Evolutionary conservation across 2,113 vertebrate genomes (phyloP).

Genomic region (Cichladusa arquata): DNA sequence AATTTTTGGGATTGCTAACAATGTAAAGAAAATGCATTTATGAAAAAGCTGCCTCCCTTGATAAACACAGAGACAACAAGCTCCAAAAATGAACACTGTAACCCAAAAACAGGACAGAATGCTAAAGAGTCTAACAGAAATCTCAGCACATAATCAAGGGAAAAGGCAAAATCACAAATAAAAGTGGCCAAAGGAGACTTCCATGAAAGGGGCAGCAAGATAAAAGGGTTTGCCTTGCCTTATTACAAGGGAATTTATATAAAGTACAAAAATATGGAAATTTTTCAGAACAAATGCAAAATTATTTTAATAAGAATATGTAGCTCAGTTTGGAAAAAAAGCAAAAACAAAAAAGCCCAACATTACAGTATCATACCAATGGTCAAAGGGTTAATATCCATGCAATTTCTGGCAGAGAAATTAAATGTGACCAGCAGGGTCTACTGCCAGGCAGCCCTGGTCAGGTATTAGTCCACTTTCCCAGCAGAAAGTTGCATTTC

Average conservation of each 20-base stretch:
- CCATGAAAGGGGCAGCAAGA: not conserved
- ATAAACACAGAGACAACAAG: not conserved
- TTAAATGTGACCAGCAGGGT: not conserved
- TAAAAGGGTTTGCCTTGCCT: not conserved
- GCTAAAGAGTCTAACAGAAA: not conserved
- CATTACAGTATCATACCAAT: not conserved
- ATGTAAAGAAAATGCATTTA: not conserved
- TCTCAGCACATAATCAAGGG: not conserved
- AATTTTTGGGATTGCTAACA: not conserved
- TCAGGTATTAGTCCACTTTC: not conserved
- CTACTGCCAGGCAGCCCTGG: not conserved
- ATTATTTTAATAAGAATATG: not conserved
- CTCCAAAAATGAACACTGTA: not conserved
- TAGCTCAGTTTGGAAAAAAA: not conserved
- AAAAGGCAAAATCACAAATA: conserved; percentile 11
- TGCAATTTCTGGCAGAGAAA: not conserved
- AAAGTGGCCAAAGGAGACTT: conserved; percentile 24
- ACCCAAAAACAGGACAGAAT: not conserved
- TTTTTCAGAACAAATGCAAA: not conserved
- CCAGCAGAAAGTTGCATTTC: not conserved
- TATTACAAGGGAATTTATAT: not conserved
- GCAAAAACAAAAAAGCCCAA: not conserved
- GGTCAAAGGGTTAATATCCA: not conserved
- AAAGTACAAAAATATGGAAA: not conserved
- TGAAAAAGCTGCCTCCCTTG: not conserved